Evolutionary conservation across 2,888 invertebrate species (phyloP).

Genomic region (Mactromeris polynyma): DNA sequence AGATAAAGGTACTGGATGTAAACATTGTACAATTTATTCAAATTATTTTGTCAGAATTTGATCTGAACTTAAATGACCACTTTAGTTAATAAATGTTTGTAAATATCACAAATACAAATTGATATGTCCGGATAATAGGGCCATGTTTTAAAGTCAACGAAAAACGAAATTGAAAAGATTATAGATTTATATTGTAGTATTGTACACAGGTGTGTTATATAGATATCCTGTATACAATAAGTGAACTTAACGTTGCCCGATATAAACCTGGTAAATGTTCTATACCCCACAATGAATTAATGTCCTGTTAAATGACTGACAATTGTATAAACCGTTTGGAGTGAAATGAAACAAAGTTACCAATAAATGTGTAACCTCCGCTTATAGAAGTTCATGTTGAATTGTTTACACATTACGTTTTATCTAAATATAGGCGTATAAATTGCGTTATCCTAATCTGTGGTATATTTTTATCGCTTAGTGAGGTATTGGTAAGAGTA

Average conservation of each 20-base stretch:
- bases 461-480: neutral
- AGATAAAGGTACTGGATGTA: neutral
- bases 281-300: neutral
- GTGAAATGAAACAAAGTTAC: neutral
- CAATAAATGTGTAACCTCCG: neutral
- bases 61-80: constrained; percentile 7
- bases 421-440: constrained; percentile 2
- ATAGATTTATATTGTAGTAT: neutral
- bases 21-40: constrained; percentile 1
- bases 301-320: constrained; percentile 10
- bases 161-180: constrained; percentile 19
- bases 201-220: neutral
- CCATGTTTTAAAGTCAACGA: constrained; percentile 10
- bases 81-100: neutral
- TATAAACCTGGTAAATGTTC: neutral
- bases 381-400: neutral
- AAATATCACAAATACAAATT: neutral
- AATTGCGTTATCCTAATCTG: constrained; percentile 10
- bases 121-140: neutral
- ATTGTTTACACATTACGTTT: neutral
- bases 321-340: constrained; percentile 11
- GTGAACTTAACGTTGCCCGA: neutral
- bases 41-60: neutral
- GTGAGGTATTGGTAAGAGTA: neutral
- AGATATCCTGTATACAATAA: neutral